Percentiles rank a stretch among this genome's conserved stretches.
Evolutionary conservation across 2,113 vertebrate genomes (phyloP).

Genomic region (Pangasianodon hypophthalmus): DNA sequence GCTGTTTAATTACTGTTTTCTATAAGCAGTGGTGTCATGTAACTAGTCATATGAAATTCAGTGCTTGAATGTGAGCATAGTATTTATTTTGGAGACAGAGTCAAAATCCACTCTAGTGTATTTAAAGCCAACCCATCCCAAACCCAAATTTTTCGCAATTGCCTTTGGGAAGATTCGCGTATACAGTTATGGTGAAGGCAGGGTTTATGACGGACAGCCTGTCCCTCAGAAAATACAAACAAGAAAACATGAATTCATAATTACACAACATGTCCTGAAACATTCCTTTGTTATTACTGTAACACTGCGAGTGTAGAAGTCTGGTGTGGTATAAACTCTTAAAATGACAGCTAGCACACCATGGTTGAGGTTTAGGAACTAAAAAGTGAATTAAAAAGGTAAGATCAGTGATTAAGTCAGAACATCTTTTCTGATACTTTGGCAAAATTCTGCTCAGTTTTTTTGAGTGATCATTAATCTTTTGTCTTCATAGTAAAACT

Average conservation of each 20-base stretch:
- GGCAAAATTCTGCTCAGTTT: not conserved
- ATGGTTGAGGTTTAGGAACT: not conserved
- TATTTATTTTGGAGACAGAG: slow-evolving; percentile 29
- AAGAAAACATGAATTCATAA: not conserved
- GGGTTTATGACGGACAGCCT: not conserved
- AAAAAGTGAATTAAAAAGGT: not conserved
- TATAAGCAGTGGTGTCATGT: slow-evolving; percentile 10
- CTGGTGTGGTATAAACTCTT: not conserved
- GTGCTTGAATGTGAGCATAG: not conserved
- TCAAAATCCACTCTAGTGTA: slow-evolving; percentile 23
- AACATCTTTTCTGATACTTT: not conserved
- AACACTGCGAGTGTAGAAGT: not conserved
- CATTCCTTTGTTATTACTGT: too few relatives aligned
- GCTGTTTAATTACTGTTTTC: not conserved
- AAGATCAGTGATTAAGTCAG: not conserved
- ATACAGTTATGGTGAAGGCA: not conserved
- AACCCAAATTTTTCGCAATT: not conserved
- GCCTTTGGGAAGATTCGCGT: not conserved
- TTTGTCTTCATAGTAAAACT: not conserved
- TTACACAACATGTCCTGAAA: not conserved
- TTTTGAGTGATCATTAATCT: not conserved
- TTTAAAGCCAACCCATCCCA: slow-evolving; percentile 22
- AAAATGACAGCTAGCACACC: not conserved
- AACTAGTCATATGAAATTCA: slow-evolving; percentile 55
- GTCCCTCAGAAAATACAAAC: not conserved